Conservation (phyloP, 1,140 invertebrate genomes). For the Oryzaephilus surinamensis region DNA sequence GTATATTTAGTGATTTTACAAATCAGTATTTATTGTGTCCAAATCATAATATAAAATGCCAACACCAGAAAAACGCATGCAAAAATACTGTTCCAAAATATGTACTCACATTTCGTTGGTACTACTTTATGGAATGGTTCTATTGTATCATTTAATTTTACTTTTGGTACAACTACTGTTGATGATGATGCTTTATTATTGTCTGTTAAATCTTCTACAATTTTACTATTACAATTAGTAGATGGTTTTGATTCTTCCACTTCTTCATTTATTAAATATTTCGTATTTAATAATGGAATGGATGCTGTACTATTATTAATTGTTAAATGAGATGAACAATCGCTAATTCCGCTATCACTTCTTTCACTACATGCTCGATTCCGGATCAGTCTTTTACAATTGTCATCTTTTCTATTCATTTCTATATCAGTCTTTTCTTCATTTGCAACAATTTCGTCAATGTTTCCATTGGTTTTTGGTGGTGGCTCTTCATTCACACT, state of each 20-base stretch:
- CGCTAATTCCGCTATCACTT: slow-evolving; percentile 50
- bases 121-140: slow-evolving; percentile 13
- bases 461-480: slow-evolving; percentile 10
- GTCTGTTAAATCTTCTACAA: too few species aligned
- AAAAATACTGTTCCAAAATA: too few species aligned
- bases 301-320: slow-evolving; percentile 22
- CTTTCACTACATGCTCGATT: slow-evolving; percentile 39
- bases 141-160: slow-evolving; percentile 20
- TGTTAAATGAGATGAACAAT: slow-evolving; percentile 38
- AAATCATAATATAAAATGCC: too few species aligned
- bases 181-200: too few species aligned
- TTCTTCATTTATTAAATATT: slow-evolving; percentile 36
- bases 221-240: too few species aligned
- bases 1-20: too few species aligned
- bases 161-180: too few species aligned
- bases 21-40: too few species aligned
- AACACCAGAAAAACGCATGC: too few species aligned
- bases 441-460: slow-evolving; percentile 1
- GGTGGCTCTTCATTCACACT: slow-evolving; percentile 38
- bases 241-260: too few species aligned
- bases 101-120: slow-evolving; percentile 8
- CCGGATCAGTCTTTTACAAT: slow-evolving; percentile 12
- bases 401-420: slow-evolving; percentile 1
- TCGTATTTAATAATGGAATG: slow-evolving; percentile 30
- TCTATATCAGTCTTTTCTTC: background rate